Evolutionary conservation across 2,113 vertebrate species (phyloP).

Genomic region (Tetrao urogallus): DNA sequence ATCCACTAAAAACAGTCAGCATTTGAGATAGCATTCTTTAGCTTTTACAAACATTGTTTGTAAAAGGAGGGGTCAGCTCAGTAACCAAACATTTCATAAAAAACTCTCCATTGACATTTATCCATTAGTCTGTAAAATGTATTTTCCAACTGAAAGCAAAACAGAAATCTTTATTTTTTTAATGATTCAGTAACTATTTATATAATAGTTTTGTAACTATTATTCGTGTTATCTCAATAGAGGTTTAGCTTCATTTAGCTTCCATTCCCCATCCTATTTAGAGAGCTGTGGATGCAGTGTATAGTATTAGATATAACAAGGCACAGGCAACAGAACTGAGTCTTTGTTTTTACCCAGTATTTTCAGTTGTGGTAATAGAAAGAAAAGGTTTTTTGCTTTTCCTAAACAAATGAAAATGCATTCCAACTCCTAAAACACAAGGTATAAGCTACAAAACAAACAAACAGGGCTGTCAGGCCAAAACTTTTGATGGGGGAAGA

Average conservation of each 20-base stretch:
- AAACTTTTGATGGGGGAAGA: not conserved
- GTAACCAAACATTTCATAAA: not conserved
- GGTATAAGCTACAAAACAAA: not conserved
- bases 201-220: too few species aligned
- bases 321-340: fast-evolving
- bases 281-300: not conserved
- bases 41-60: not conserved
- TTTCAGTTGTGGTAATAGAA: not conserved
- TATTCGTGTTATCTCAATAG: not conserved
- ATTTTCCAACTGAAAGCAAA: not conserved
- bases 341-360: fast-evolving
- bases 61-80: not conserved
- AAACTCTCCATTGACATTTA: not conserved
- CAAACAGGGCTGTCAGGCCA: not conserved
- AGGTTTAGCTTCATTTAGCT: not conserved
- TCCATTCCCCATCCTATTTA: not conserved
- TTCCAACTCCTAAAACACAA: not conserved
- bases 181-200: too few species aligned
- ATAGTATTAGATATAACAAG: not conserved
- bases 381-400: not conserved
- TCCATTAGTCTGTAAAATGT: not conserved
- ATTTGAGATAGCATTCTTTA: not conserved
- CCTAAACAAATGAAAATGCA: not conserved
- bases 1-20: not conserved
- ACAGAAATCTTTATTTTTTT: not conserved